A percentile compares a stretch with the other conserved stretches of the same genome.
Evolutionary conservation across 2,888 invertebrate genomes (phyloP).

Genomic region (Adela reaumurella): DNA sequence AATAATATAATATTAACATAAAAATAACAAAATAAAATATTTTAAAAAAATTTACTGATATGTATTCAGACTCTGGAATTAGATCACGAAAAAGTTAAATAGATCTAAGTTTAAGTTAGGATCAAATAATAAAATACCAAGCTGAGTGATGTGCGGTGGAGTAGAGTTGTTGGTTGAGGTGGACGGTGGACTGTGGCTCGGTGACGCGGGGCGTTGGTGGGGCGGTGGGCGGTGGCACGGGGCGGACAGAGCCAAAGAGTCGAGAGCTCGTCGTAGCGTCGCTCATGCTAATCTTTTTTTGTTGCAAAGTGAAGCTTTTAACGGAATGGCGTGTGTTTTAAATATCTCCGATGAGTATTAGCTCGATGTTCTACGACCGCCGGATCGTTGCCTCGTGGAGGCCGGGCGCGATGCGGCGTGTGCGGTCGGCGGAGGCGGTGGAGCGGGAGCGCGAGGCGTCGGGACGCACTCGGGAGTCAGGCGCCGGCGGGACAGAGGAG

Average conservation of each 20-base stretch:
- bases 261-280: neutral
- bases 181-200: neutral
- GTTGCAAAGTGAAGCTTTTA: neutral
- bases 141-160: neutral
- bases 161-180: neutral
- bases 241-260: neutral
- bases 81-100: neutral
- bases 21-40: too few species aligned
- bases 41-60: too few species aligned
- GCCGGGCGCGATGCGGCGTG: conserved; percentile 3
- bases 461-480: conserved; percentile 13
- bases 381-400: neutral
- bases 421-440: conserved; percentile 20
- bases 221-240: too few species aligned
- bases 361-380: neutral
- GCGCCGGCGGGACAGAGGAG: conserved; percentile 12
- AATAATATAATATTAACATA: too few species aligned
- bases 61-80: too few species aligned
- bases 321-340: neutral
- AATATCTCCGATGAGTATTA: neutral
- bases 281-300: neutral
- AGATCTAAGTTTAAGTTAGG: neutral
- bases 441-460: conserved; percentile 24
- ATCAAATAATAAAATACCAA: neutral
- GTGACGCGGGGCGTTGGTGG: neutral